A percentile compares a stretch with the other conserved stretches of the same genome.
These are phyloP conservation scores for Mirza zaza DNA, from an alignment of 2,113 vertebrate genomes.

Conservation along the genomic window DNA sequence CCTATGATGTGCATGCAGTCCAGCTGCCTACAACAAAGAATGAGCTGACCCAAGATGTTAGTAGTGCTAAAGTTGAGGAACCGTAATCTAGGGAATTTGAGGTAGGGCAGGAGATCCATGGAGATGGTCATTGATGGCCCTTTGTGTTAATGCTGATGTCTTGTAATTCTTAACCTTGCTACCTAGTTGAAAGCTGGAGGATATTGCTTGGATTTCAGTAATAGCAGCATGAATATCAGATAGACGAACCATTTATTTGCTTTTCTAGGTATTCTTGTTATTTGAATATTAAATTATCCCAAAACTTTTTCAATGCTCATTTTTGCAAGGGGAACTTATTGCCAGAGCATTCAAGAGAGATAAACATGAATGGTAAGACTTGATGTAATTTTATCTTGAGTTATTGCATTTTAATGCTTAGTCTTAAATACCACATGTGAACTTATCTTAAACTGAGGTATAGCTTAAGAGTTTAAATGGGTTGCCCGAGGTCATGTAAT, in stretches of 20 bases:
- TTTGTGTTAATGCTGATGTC: slow-evolving; percentile 32
- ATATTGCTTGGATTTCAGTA: slow-evolving; percentile 15
- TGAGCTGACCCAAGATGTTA: neutral
- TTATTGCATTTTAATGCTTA: slow-evolving; percentile 52
- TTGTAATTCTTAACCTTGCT: slow-evolving; percentile 39
- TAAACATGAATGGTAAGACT: slow-evolving; percentile 3
- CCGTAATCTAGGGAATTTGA: neutral
- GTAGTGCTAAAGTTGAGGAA: neutral
- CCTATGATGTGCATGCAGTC: neutral
- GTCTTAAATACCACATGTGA: neutral
- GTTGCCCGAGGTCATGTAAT: neutral
- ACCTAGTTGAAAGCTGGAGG: neutral
- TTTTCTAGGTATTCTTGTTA: slow-evolving; percentile 53
- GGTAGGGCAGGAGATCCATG: neutral
- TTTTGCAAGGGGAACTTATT: neutral
- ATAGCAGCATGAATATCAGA: slow-evolving; percentile 11
- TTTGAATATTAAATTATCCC: slow-evolving; percentile 20
- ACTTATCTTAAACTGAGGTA: slow-evolving; percentile 14
- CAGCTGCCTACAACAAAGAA: neutral
- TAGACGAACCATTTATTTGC: neutral
- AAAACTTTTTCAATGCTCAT: neutral
- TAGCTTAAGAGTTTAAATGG: slow-evolving; percentile 11
- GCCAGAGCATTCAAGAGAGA: neutral
- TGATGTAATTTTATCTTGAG: slow-evolving; percentile 36
- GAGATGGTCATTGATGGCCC: neutral